Conservation (phyloP, 1,140 invertebrate species). For the Eumaeus atala region DNA sequence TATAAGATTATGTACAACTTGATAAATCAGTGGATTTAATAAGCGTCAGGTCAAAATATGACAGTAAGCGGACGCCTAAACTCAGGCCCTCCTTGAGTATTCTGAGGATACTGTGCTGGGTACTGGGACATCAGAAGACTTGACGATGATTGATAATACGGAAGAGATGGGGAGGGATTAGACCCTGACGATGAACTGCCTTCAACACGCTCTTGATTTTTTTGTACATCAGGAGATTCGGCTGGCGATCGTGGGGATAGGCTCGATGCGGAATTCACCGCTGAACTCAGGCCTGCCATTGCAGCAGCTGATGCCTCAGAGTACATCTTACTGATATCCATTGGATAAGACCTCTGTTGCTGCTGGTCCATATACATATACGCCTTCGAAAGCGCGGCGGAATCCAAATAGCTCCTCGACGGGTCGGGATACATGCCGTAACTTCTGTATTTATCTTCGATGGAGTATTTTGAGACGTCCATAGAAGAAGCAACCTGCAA, state of each 20-base stretch:
- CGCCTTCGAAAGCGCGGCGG: constrained; percentile 84
- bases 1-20: too few relatives aligned
- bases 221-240: constrained; percentile 77
- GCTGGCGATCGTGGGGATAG: constrained; percentile 76
- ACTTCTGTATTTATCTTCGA: constrained; percentile 84
- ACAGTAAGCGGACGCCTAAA: constrained; percentile 87
- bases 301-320: constrained; percentile 65
- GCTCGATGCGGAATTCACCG: constrained; percentile 55
- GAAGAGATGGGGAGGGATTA: constrained; percentile 77
- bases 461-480: constrained; percentile 85
- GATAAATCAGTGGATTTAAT: constrained; percentile 16
- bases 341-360: constrained; percentile 74
- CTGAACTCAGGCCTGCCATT: constrained; percentile 57
- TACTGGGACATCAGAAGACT: constrained; percentile 79
- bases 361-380: constrained; percentile 88
- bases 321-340: constrained; percentile 83
- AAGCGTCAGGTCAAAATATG: constrained; percentile 88
- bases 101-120: constrained; percentile 75
- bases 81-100: constrained; percentile 75
- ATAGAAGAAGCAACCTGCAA: constrained; percentile 82
- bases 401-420: constrained; percentile 82
- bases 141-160: constrained; percentile 77
- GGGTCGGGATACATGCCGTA: constrained; percentile 83
- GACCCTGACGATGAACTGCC: constrained; percentile 77
- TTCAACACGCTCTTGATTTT: constrained; percentile 73